These are phyloP conservation scores for Oeneis ivallda DNA, from an alignment of 2,888 invertebrate species.

Conservation along the genomic window DNA sequence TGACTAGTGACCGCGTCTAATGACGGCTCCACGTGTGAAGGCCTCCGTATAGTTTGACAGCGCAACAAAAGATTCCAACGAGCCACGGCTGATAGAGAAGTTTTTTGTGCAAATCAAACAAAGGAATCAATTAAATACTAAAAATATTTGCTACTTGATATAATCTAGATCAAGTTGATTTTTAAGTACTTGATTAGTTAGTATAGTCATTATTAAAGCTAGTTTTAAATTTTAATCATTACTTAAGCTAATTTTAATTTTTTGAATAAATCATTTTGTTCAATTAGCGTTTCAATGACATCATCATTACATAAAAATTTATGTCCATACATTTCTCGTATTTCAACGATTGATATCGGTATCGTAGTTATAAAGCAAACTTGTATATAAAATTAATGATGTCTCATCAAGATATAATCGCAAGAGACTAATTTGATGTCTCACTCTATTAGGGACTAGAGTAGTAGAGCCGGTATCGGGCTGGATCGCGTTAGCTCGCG, in stretches of 20 bases:
- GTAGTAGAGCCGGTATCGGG: slow-evolving; percentile 46
- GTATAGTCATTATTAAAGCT: not conserved
- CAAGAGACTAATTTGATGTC: slow-evolving; percentile 18
- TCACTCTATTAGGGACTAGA: slow-evolving; percentile 12
- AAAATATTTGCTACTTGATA: slow-evolving; percentile 1
- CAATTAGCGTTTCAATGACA: not conserved
- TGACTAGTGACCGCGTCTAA: not conserved
- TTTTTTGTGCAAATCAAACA: slow-evolving; percentile 1
- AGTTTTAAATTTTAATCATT: not conserved
- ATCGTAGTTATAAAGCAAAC: slow-evolving; percentile 5
- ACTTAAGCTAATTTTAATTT: not conserved
- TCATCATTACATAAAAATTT: not conserved
- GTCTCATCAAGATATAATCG: slow-evolving; percentile 14
- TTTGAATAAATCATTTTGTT: not conserved
- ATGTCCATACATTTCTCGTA: not conserved
- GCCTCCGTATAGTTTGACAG: slow-evolving; percentile 17
- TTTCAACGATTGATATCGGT: not conserved
- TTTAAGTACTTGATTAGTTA: not conserved
- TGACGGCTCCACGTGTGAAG: slow-evolving; percentile 11
- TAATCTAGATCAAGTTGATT: not conserved
- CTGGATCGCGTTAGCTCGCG: slow-evolving; percentile 55
- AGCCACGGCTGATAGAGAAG: slow-evolving; percentile 31
- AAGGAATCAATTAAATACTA: slow-evolving; percentile 2
- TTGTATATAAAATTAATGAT: slow-evolving; percentile 13
- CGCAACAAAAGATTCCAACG: slow-evolving; percentile 70